Evolutionary conservation across 1,140 invertebrate genomes (phyloP).

Genomic region (Scaptomyza graminum): DNA sequence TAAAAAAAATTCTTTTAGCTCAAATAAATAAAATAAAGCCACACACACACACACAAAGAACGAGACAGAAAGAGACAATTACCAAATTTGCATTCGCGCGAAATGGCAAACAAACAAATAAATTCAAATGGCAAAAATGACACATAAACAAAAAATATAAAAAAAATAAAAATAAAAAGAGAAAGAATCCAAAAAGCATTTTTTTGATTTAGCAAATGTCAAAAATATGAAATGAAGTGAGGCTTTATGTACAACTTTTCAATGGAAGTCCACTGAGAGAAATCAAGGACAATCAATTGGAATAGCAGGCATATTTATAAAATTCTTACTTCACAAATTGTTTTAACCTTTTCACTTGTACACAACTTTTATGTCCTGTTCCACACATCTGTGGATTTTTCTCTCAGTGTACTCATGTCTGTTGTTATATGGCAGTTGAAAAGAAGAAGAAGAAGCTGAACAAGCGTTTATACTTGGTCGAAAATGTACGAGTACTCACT

Average conservation of each 20-base stretch:
- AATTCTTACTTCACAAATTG: too few relatives aligned
- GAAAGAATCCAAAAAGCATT: slow-evolving; percentile 46
- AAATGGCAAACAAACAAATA: slow-evolving; percentile 78
- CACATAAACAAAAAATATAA: slow-evolving; percentile 62
- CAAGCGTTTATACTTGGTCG: slow-evolving; percentile 48
- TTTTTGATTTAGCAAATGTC: slow-evolving; percentile 76
- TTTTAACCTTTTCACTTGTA: too few relatives aligned
- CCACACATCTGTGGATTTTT: neutral
- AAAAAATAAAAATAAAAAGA: neutral
- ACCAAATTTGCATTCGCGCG: slow-evolving; percentile 77
- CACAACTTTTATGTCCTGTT: too few relatives aligned
- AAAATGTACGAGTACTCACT: slow-evolving; percentile 12
- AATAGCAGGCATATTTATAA: too few relatives aligned
- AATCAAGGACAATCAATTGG: slow-evolving; percentile 1
- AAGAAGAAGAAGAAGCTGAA: slow-evolving; percentile 24
- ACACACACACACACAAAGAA: slow-evolving; percentile 12
- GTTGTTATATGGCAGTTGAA: slow-evolving; percentile 39
- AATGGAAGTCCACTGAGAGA: slow-evolving; percentile 49
- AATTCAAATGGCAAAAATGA: slow-evolving; percentile 73
- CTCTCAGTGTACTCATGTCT: slow-evolving; percentile 55
- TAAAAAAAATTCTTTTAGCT: slow-evolving; percentile 63
- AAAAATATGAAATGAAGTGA: slow-evolving; percentile 74
- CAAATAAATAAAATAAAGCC: slow-evolving; percentile 59
- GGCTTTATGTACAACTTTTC: slow-evolving; percentile 63
- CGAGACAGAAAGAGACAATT: slow-evolving; percentile 52